Evolutionary conservation across 1,140 invertebrate genomes (phyloP).

Genomic region (Anthonomus grandis): DNA sequence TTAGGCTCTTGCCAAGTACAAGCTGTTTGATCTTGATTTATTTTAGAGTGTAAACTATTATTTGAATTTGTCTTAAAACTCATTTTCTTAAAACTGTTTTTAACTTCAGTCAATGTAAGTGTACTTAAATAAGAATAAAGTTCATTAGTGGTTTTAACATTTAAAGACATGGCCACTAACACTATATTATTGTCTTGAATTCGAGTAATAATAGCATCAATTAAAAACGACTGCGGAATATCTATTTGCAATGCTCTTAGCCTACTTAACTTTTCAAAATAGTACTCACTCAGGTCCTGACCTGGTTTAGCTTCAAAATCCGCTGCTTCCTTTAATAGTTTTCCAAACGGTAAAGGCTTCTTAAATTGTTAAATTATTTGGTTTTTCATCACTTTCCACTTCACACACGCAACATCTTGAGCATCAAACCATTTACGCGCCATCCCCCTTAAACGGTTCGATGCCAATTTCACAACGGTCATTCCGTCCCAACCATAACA

Average conservation of each 20-base stretch:
- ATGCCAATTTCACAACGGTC: too few species aligned
- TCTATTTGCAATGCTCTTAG: not conserved
- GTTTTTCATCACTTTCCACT: not conserved
- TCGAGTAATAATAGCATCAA: too few species aligned
- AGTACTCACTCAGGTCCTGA: not conserved
- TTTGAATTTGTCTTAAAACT: not conserved
- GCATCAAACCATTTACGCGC: not conserved
- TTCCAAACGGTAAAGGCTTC: not conserved
- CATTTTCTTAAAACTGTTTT: not conserved
- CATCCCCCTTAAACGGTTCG: not conserved
- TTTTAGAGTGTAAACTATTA: not conserved
- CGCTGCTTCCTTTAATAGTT: not conserved
- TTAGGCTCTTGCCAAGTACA: too few species aligned
- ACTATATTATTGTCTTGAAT: too few species aligned
- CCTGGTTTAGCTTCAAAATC: not conserved
- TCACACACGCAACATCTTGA: too few species aligned
- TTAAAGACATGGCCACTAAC: too few species aligned
- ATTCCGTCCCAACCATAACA: slow-evolving; percentile 1
- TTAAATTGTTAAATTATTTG: not conserved
- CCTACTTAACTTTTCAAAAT: not conserved
- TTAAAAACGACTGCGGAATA: not conserved
- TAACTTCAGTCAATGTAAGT: not conserved
- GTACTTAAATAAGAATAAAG: not conserved
- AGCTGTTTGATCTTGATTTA: too few species aligned
- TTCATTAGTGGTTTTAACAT: not conserved